Evolutionary conservation across 2,797 vertebrate species (phyloP).

Genomic region (Lacerta agilis): DNA sequence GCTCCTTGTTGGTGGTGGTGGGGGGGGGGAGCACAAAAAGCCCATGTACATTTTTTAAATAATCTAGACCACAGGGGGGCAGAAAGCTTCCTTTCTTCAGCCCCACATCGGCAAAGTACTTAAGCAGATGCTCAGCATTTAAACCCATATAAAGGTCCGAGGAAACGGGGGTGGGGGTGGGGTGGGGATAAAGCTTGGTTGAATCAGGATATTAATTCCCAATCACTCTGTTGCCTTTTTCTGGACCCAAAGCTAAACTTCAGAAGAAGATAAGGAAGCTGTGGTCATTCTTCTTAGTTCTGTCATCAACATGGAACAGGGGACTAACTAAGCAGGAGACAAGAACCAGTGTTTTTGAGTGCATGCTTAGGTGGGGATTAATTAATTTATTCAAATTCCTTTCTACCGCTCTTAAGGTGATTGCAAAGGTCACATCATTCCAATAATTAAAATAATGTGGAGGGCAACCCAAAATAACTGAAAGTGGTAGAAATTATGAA

Average conservation of each 20-base stretch:
- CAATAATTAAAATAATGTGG: background rate
- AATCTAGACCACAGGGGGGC: slow-evolving; percentile 36
- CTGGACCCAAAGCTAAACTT: background rate
- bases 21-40: background rate
- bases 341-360: too few relatives aligned
- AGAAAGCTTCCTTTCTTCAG: slow-evolving; percentile 26
- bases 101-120: slow-evolving; percentile 4
- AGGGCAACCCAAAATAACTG: background rate
- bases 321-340: too few relatives aligned
- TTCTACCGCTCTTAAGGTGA: too few relatives aligned
- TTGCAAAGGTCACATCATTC: too few relatives aligned
- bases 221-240: too few relatives aligned
- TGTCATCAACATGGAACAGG: background rate
- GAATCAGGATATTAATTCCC: background rate
- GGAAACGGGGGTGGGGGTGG: too few relatives aligned
- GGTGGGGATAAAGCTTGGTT: background rate
- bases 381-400: too few relatives aligned
- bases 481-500: background rate
- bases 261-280: background rate
- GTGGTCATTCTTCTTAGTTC: background rate
- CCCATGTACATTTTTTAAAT: background rate
- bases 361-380: too few relatives aligned
- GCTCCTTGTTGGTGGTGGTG: background rate
- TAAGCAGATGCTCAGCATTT: background rate
- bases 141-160: background rate